These are phyloP conservation scores for Addax nasomaculatus DNA, from an alignment of 2,113 vertebrate species.

Conservation along the genomic window DNA sequence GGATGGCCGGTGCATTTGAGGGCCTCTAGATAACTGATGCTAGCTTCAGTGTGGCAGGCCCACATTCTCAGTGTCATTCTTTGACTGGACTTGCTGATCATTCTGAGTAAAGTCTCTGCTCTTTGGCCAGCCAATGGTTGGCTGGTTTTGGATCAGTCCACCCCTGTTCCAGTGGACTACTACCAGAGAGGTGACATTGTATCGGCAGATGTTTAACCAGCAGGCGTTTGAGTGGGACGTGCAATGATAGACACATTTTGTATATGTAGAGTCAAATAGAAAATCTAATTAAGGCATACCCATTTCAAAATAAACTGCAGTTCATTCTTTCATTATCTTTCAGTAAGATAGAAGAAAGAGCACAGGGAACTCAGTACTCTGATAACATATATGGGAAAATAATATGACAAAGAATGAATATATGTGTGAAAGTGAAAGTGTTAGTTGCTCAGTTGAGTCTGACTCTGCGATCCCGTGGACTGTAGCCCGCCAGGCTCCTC, in stretches of 20 bases:
- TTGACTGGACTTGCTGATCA: not conserved
- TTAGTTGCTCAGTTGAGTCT: not conserved
- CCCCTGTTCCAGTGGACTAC: not conserved
- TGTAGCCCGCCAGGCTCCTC: fast-evolving
- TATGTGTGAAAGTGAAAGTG: not conserved
- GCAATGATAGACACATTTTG: not conserved
- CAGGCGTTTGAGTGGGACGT: not conserved
- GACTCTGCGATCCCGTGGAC: fast-evolving
- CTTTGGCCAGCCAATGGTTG: not conserved
- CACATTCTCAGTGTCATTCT: not conserved
- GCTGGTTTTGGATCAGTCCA: not conserved
- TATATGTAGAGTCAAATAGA: not conserved
- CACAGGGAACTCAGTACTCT: not conserved
- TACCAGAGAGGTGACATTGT: not conserved
- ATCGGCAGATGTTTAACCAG: not conserved
- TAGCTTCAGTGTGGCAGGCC: not conserved
- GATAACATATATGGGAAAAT: not conserved
- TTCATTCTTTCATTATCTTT: not conserved
- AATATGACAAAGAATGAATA: not conserved
- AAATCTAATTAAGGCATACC: not conserved
- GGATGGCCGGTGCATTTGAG: not conserved
- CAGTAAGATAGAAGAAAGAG: not conserved
- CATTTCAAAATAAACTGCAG: not conserved
- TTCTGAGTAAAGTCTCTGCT: not conserved
- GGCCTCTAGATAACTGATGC: not conserved